Conservation (phyloP, 2,113 vertebrate genomes). For the Phaetusa simplex region DNA sequence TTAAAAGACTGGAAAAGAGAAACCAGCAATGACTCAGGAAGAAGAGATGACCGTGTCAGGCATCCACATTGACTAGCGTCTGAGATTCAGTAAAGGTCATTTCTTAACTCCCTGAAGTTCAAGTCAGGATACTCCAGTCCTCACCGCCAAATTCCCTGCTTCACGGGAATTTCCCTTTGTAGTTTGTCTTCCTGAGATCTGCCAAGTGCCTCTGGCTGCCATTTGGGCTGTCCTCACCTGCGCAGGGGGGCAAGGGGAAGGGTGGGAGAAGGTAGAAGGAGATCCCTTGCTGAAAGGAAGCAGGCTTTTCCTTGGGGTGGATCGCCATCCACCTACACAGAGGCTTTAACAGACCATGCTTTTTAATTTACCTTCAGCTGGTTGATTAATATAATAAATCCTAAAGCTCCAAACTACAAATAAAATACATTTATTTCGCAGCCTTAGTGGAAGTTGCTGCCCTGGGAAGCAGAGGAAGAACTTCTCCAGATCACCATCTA, state of each 20-base stretch:
- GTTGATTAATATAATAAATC: not conserved
- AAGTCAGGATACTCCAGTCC: not conserved
- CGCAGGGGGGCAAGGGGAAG: rapidly evolving
- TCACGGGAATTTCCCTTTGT: not conserved
- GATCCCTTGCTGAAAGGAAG: not conserved
- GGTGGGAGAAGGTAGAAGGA: not conserved
- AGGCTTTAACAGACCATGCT: not conserved
- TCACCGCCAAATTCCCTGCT: not conserved
- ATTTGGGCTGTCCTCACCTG: not conserved
- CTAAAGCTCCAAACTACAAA: not conserved
- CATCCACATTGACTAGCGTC: too few species aligned
- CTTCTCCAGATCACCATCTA: not conserved
- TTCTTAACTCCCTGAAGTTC: not conserved
- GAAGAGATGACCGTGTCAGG: not conserved
- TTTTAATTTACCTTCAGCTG: not conserved
- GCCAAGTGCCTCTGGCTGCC: not conserved
- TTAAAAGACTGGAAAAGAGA: not conserved
- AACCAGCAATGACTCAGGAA: not conserved
- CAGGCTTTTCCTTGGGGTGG: not conserved
- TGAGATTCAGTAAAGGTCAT: not conserved
- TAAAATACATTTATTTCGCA: not conserved
- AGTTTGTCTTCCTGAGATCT: not conserved
- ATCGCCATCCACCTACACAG: not conserved
- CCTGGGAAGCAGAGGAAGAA: not conserved
- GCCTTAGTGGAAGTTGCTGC: not conserved